Conservation (phyloP, 2,888 invertebrate species). For the Nudaria mundana region DNA sequence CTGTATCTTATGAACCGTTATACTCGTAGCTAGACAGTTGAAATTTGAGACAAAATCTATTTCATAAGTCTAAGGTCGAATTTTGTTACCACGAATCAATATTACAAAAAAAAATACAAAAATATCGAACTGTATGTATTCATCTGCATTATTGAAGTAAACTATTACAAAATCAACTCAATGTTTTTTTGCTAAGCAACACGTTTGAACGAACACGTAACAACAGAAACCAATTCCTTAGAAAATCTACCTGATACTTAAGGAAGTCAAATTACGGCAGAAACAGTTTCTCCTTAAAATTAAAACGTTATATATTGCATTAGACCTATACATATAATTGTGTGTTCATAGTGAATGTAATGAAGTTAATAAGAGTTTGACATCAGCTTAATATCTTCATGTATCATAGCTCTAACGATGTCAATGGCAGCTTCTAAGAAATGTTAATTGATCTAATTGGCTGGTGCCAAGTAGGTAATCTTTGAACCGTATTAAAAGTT, state of each 20-base stretch:
- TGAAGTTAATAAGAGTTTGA: constrained; percentile 14
- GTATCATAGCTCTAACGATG: constrained; percentile 29
- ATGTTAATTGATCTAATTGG: constrained; percentile 39
- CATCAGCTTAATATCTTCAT: constrained; percentile 18
- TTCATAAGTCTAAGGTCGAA: too few relatives aligned
- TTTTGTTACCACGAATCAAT: too few relatives aligned
- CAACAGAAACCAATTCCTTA: constrained; percentile 12
- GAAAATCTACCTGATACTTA: constrained; percentile 22
- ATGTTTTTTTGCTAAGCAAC: neutral
- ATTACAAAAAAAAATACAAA: too few relatives aligned
- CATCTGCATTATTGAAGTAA: neutral
- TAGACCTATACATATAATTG: too few relatives aligned
- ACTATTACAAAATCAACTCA: neutral
- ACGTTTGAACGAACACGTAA: constrained; percentile 12
- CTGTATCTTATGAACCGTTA: too few relatives aligned
- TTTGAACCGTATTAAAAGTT: constrained; percentile 9
- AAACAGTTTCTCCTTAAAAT: constrained; percentile 11
- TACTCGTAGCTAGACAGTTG: too few relatives aligned
- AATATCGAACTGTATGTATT: too few relatives aligned
- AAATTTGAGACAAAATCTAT: too few relatives aligned
- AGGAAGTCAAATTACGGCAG: constrained; percentile 16
- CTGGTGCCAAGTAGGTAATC: constrained; percentile 31
- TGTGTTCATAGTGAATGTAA: too few relatives aligned
- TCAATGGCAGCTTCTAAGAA: constrained; percentile 31
- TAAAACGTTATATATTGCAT: too few relatives aligned